phyloP scores from a whole-genome alignment of 2,797 vertebrate species.

The Crenuchus spilurus region DNA sequence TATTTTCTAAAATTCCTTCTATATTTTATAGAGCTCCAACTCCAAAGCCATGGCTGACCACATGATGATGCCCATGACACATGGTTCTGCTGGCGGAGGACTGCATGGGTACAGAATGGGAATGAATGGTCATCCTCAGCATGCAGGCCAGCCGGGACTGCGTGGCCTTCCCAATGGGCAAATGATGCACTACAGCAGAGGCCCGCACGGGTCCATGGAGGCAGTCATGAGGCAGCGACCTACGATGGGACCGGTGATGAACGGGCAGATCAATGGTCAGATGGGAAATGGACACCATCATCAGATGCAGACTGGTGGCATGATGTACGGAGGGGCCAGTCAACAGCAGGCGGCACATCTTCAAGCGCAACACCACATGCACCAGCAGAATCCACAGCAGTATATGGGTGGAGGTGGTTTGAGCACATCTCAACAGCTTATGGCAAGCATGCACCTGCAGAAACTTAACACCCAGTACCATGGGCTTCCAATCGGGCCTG shows the following conservation, averaged over 20 bases:
- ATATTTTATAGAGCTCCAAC: conserved; percentile 23
- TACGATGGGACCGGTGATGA: conserved; percentile 73
- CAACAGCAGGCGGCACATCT: conserved; percentile 65
- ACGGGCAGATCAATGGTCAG: conserved; percentile 70
- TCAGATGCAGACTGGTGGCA: conserved; percentile 76
- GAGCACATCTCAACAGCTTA: conserved; percentile 82
- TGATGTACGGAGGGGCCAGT: conserved; percentile 81
- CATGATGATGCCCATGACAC: conserved; percentile 91
- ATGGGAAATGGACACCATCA: conserved; percentile 80
- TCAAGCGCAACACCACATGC: conserved; percentile 68
- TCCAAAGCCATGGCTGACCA: conserved; percentile 87
- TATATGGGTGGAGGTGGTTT: conserved; percentile 71
- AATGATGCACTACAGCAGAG: conserved; percentile 83
- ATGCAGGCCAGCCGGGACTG: conserved; percentile 75
- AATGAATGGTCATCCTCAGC: conserved; percentile 80
- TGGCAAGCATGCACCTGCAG: conserved; percentile 92
- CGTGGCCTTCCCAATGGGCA: conserved; percentile 71
- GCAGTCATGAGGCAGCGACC: conserved; percentile 79
- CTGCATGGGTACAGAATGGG: conserved; percentile 86
- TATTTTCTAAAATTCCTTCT: conserved; percentile 30
- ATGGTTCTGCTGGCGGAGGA: conserved; percentile 64
- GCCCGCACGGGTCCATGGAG: conserved; percentile 77
- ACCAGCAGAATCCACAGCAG: conserved; percentile 76
- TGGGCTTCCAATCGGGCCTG: conserved; percentile 76
- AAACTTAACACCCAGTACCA: conserved; percentile 92